phyloP scores from a whole-genome alignment of 2,888 invertebrate species.

The Yponomeuta evonymella region DNA sequence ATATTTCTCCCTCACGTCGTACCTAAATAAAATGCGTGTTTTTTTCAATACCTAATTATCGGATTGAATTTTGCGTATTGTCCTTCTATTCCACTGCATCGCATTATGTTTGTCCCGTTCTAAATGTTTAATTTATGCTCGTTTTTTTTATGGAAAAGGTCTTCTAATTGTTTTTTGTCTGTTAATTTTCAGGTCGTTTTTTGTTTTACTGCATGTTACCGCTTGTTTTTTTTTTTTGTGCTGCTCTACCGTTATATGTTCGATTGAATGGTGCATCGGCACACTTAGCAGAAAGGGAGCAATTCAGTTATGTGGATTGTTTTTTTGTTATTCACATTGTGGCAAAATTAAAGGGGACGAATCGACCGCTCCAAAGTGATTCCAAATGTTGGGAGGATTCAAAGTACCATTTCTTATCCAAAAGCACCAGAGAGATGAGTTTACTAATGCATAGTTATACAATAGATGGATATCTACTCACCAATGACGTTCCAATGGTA shows the following conservation, averaged over 20 bases:
- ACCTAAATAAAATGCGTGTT: neutral
- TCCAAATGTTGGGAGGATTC: no score
- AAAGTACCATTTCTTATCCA: no score
- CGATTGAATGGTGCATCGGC: neutral
- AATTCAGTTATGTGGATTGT: neutral
- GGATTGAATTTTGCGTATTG: neutral
- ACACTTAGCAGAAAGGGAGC: neutral
- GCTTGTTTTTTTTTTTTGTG: constrained; percentile 1
- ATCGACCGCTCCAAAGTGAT: no score
- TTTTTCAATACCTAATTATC: neutral
- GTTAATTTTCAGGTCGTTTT: neutral
- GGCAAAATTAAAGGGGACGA: neutral
- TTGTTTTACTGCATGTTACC: neutral
- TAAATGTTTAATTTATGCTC: neutral
- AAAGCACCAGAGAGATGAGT: no score
- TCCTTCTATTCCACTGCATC: neutral
- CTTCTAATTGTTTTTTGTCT: neutral
- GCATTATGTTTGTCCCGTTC: neutral
- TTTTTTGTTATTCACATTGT: neutral
- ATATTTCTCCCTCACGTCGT: neutral
- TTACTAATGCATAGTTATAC: no score
- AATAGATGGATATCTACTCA: no score
- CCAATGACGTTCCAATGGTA: no score
- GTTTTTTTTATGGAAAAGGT: no score
- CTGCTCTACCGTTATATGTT: neutral